phyloP scores from a whole-genome alignment of 1,140 invertebrate species.

The Luehdorfia chinensis region DNA sequence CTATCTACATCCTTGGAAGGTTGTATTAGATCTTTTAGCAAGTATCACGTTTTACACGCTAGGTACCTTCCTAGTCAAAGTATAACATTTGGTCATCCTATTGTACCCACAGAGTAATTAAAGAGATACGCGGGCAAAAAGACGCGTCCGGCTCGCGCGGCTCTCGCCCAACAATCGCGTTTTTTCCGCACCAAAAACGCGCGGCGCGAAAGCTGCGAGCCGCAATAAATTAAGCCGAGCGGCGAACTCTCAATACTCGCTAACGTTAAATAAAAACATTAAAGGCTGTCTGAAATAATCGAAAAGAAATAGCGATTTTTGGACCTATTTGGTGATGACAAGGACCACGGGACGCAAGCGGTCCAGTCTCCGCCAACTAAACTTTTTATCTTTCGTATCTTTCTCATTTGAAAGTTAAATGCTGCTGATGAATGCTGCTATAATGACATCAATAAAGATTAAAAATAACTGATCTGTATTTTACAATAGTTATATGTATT shows the following conservation, averaged over 20 bases:
- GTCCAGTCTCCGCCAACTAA: conserved; percentile 21
- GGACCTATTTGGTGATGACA: conserved; percentile 58
- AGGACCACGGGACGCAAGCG: conserved; percentile 30
- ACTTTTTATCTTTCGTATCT: no score
- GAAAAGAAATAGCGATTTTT: conserved; percentile 59
- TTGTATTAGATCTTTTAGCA: no score
- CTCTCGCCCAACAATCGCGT: conserved; percentile 35
- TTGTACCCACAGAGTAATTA: conserved; percentile 55
- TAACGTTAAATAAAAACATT: conserved; percentile 73
- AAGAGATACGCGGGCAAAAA: conserved; percentile 61
- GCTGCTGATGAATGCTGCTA: no score
- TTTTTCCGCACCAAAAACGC: conserved; percentile 67
- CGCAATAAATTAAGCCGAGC: conserved; percentile 67
- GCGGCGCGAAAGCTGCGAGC: conserved; percentile 44
- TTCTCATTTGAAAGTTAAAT: no score
- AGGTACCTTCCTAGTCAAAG: no score
- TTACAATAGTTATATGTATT: no score
- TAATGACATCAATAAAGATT: no score
- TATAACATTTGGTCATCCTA: neutral
- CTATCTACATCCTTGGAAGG: no score
- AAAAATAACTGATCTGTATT: no score
- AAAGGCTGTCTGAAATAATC: conserved; percentile 68
- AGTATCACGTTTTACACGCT: no score
- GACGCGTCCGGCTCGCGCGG: conserved; percentile 43
- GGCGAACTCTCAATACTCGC: conserved; percentile 60